These are phyloP conservation scores for Cheilosia grossa DNA, from an alignment of 2,888 invertebrate species.

Conservation along the genomic window DNA sequence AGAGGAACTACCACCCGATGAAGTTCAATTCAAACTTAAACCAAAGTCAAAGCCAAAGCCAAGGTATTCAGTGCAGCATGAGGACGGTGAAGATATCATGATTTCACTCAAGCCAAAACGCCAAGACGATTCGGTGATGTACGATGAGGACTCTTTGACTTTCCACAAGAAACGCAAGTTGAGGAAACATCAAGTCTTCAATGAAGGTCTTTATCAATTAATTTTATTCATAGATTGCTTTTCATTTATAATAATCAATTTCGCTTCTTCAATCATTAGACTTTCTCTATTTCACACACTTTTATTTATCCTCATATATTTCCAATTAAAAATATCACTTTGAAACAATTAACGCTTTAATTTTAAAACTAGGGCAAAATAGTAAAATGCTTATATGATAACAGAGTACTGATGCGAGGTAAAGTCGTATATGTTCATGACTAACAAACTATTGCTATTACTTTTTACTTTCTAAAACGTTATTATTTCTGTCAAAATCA, in stretches of 20 bases:
- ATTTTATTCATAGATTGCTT: conserved; percentile 4
- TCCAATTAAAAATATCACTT: conserved; percentile 4
- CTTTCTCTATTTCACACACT: conserved; percentile 32
- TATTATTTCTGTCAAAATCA: conserved; percentile 1
- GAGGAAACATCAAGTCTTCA: conserved; percentile 86
- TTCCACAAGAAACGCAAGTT: conserved; percentile 88
- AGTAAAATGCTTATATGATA: conserved; percentile 82
- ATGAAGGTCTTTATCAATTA: conserved; percentile 79
- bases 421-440: conserved; percentile 78
- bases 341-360: conserved; percentile 47
- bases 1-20: conserved; percentile 84
- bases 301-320: conserved; percentile 9
- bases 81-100: conserved; percentile 85
- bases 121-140: conserved; percentile 84
- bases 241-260: conserved; percentile 50
- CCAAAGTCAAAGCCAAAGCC: conserved; percentile 83
- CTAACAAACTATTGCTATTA: conserved; percentile 75
- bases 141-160: conserved; percentile 88
- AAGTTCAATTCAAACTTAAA: conserved; percentile 84
- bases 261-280: conserved; percentile 55
- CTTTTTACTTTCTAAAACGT: conserved; percentile 18
- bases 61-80: conserved; percentile 85
- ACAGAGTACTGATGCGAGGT: conserved; percentile 82
- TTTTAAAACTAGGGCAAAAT: conserved; percentile 62
- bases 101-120: conserved; percentile 84